phyloP scores from a whole-genome alignment of 1,140 invertebrate species.

The Drosophila micromelanica region DNA sequence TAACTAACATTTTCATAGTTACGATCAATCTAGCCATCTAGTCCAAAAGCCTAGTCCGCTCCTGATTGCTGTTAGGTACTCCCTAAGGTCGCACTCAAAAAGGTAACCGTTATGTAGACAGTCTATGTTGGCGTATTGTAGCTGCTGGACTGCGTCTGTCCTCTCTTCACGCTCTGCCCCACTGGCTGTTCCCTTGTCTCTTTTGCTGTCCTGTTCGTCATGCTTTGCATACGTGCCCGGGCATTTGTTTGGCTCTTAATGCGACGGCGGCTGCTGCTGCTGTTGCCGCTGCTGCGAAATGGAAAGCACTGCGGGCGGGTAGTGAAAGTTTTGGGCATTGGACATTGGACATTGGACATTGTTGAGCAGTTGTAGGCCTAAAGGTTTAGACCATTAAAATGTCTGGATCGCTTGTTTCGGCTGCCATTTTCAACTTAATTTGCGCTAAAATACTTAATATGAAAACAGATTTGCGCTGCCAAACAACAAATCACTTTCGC shows the following conservation, averaged over 20 bases:
- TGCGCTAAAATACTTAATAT: constrained; percentile 81
- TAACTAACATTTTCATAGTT: too few species aligned
- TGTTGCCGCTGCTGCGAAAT: constrained; percentile 51
- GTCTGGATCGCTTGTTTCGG: constrained; percentile 53
- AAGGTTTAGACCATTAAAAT: constrained; percentile 31
- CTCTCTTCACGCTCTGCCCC: background rate
- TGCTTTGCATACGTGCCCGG: constrained; percentile 69
- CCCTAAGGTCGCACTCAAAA: background rate
- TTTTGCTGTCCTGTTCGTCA: constrained; percentile 25
- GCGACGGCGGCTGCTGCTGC: constrained; percentile 34
- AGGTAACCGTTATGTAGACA: constrained; percentile 25
- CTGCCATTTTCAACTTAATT: constrained; percentile 72
- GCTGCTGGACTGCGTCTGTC: constrained; percentile 37
- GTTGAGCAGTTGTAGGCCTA: background rate
- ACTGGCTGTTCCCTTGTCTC: background rate
- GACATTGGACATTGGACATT: constrained; percentile 18
- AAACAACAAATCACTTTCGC: constrained; percentile 79
- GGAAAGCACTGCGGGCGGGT: constrained; percentile 57
- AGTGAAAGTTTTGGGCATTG: constrained; percentile 68
- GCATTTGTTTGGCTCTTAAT: constrained; percentile 73
- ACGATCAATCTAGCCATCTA: too few species aligned
- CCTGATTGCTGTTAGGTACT: background rate
- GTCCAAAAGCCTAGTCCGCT: background rate
- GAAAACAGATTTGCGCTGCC: constrained; percentile 81
- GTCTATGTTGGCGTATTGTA: constrained; percentile 3